Base-by-base conservation (phyloP, 2,888 invertebrate species). In the Aphrophora alni region DNA sequence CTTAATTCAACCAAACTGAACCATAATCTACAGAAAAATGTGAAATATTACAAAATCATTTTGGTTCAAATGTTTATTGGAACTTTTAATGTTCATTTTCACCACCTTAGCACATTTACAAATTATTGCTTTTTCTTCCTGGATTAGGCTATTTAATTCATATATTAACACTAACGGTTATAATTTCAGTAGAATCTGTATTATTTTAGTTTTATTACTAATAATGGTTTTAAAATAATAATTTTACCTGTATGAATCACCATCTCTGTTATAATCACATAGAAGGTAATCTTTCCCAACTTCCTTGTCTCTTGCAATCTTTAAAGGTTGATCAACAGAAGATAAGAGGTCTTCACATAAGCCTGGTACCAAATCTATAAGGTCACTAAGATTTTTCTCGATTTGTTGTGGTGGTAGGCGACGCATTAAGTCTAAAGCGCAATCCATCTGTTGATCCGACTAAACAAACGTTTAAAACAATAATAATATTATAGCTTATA, bases 201-300 rank as follows among this genome's bases (percentile, higher is more conserved):
- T n/a, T n/a, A n/a, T n/a, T n/a, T n/a, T n/a, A n/a, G n/a, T n/a
- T n/a, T n/a, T n/a, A n/a, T n/a, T n/a, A n/a, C n/a, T n/a, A n/a
- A n/a, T n/a, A n/a, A n/a, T n/a, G n/a, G n/a, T n/a, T 33, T 33
- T 33, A 5, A 33, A 5, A 33, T 33, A 33, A 33, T 33, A 33
- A 8, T 8, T 82, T 84, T 85, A 93, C 93, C 97, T 93, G 89
- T 98, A 98, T 0, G 98, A 98, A 89, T 99, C 99, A 26, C 99
- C 99, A 89, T 99, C 99, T 85, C 99, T 93, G 89, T 99, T 99
- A 88, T 99, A 99, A 90, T 99, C 99, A 89, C 99, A 99, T 26
- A 99, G 90, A 82, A 99, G 91, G 89, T 98, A 99, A 89, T 99
- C 99, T 89, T 97, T 98, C 74, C 98, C 98, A 84, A 95, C 95